Evolutionary conservation across 2,888 invertebrate genomes (phyloP), one percentile per base, ranked within the genome.

Genomic region (Spilosoma lubricipeda): DNA sequence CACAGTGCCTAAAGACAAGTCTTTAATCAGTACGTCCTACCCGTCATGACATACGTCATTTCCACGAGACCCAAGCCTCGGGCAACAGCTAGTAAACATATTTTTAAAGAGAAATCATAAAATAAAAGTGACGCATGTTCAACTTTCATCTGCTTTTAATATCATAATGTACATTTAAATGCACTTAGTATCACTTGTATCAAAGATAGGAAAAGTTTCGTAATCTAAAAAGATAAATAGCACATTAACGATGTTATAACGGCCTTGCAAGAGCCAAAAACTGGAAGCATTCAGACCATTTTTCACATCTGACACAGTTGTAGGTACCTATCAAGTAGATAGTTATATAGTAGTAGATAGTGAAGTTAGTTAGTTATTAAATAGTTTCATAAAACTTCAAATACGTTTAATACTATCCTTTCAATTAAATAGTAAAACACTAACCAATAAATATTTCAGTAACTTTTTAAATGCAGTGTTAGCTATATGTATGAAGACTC

Each of bases 171-270:
- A 9, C 9, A 52, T 52, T n/a, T 56, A 23, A 9, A 56, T 56
- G 11, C n/a, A 56, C n/a, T 56, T n/a, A 56, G 45, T 45, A 45
- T n/a, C n/a, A 56, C 56, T 56, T 56, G 11, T 56, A 8, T n/a
- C n/a, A 56, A n/a, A n/a, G 9, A 56, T 11, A n/a, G n/a, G 27
- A 27, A 11, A 59, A 59, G 27, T 59, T 59, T 27, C 1, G 59
- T 59, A 59, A 59, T 59, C 59, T 56, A 59, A 59, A 56, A 59
- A 59, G 59, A 59, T 59, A 27, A n/a, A 59, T 27, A 59, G 59
- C 27, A 59, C 27, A 59, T 59, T 59, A 59, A 27, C 59, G 59
- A 59, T 27, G 59, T 59, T 59, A 59, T 27, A 59, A 59, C n/a
- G 27, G 59, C 59, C 56, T 27, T 59, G 27, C 23, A 59, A 8